phyloP scores from a whole-genome alignment of 2,797 vertebrate genomes.

The Eulemur rubriventer region DNA sequence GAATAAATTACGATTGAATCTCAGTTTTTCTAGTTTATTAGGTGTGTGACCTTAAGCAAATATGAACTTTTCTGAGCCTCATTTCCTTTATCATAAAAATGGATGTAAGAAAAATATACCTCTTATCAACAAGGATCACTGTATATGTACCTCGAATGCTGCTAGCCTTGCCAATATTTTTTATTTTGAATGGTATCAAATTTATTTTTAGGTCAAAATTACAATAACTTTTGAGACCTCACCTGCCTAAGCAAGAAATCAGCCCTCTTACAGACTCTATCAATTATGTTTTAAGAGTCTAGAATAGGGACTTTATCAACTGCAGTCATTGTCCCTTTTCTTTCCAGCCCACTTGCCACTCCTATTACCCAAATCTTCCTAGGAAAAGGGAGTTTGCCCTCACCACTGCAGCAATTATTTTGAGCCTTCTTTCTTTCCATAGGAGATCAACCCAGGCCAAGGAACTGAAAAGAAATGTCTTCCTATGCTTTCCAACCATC shows the following conservation, averaged over 20 bases:
- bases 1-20: not conserved
- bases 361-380: not conserved
- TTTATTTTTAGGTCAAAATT: slow-evolving; percentile 51
- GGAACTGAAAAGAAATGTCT: not conserved
- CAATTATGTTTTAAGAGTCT: not conserved
- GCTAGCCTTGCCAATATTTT: not conserved
- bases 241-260: not conserved
- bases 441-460: not conserved
- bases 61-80: not conserved
- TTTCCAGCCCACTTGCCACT: not conserved
- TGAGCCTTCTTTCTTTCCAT: not conserved
- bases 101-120: not conserved
- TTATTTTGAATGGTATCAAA: not conserved
- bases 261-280: not conserved
- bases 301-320: not conserved
- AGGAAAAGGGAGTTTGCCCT: accelerated
- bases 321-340: not conserved
- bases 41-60: slow-evolving; percentile 5
- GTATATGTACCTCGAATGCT: not conserved
- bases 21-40: slow-evolving; percentile 24
- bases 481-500: not conserved
- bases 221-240: not conserved
- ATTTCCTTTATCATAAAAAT: slow-evolving; percentile 41
- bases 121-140: slow-evolving; percentile 11
- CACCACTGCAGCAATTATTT: not conserved